These are phyloP conservation scores for Ctenosaura bakeri DNA, from an alignment of 2,797 vertebrate genomes.

Conservation along the genomic window DNA sequence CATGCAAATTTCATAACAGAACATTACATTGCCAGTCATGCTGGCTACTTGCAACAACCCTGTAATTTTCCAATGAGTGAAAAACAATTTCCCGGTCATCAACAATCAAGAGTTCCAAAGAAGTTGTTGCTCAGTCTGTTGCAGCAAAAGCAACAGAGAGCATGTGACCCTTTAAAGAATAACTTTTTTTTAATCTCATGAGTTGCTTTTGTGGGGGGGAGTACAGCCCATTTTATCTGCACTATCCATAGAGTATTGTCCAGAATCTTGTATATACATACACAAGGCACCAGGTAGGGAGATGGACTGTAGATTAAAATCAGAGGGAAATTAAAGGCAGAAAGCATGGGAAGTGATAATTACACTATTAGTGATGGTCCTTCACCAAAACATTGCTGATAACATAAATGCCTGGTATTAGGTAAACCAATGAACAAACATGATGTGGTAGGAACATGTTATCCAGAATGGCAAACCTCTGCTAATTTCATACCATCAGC, in stretches of 20 bases:
- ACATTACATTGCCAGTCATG: neutral
- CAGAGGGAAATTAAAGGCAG: neutral
- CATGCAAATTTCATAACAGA: too few relatives aligned
- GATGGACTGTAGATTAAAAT: neutral
- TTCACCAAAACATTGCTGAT: neutral
- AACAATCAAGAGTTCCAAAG: neutral
- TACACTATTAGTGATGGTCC: neutral
- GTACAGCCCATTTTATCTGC: too few relatives aligned
- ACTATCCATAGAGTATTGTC: too few relatives aligned
- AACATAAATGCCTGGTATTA: neutral
- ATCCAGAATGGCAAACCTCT: too few relatives aligned
- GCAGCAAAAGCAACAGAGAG: neutral
- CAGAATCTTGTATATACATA: too few relatives aligned
- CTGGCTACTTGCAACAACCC: neutral
- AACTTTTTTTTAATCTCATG: too few relatives aligned
- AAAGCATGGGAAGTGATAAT: neutral
- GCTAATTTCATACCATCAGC: too few relatives aligned
- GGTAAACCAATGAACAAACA: neutral
- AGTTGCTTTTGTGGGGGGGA: too few relatives aligned
- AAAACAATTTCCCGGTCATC: neutral
- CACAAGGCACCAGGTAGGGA: too few relatives aligned
- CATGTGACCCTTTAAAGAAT: too few relatives aligned
- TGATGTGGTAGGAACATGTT: too few relatives aligned
- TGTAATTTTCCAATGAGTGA: neutral
- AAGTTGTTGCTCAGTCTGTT: neutral